Base-by-base conservation (phyloP, 2,797 vertebrate genomes). In the Anolis apletophallus region DNA sequence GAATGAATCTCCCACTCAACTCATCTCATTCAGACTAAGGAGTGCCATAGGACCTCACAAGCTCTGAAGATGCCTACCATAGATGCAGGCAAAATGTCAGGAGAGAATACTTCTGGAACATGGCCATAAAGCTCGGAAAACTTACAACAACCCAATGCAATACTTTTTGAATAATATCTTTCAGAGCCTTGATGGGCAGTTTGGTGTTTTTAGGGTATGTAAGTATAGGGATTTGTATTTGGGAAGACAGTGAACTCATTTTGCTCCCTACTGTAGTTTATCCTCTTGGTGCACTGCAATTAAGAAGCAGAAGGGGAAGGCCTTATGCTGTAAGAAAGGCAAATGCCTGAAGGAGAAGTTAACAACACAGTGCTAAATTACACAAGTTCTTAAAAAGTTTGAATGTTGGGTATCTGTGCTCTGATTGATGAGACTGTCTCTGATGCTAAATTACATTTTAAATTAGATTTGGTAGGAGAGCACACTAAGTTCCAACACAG, bases 381-480 rank as follows among this genome's bases (percentile, higher is more conserved):
- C 11, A 0, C 0, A 29, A 69, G 1, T 80, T 81, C 64, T 40
- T 16, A 11, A 0, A 64, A 79, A 46, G 10, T 76, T 7, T 81
- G 32, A 0, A 81, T 21, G 55, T 57, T 55, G 57, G 85, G 77
- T 40, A 29, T 69, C 59, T 1, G 0, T 23, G 21, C 67, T 78
- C 52, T 1, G 69, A 86, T 84, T 55, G 19, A 84, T 64, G 69
- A 88, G 77, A 61, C 77, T 76, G 83, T 79, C 32, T 21, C 75
- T 32, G 23, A 73, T 59, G 75, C 81, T 21, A 90, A 88, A 84
- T 13, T 40, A 72, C 79, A 2, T 2, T 84, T 90, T 73, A 84
- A 90, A 88, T 69, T 77, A 87, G 81, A 87, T 84, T 85, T 61
- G 73, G 69, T 88, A 83, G 78, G 75, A 80, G 72, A 78, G 52